Evolutionary conservation across 2,888 invertebrate species (phyloP).

Genomic region (Papilio protenor): DNA sequence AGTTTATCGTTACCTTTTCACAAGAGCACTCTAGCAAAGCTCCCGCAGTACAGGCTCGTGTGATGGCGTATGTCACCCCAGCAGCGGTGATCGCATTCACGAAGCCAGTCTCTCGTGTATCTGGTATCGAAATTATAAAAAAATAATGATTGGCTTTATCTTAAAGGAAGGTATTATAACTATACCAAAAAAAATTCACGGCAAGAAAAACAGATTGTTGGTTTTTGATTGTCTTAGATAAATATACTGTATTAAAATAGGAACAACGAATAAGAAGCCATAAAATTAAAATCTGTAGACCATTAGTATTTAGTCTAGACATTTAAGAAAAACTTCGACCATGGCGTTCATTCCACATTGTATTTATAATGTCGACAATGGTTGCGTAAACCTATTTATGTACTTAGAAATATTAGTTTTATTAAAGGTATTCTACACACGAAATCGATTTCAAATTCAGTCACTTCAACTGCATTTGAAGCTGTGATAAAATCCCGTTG

Average conservation of each 20-base stretch:
- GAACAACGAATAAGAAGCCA: neutral
- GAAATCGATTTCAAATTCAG: conserved; percentile 30
- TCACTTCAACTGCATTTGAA: conserved; percentile 12
- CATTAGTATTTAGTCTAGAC: neutral
- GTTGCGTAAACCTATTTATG: neutral
- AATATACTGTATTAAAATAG: neutral
- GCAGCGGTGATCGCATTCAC: conserved; percentile 96
- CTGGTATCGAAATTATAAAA: conserved; percentile 78
- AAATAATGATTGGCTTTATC: neutral
- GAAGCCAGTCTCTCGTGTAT: conserved; percentile 95
- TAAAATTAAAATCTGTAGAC: neutral
- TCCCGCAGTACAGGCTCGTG: conserved; percentile 94
- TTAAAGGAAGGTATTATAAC: neutral
- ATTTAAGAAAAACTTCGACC: neutral
- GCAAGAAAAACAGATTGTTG: neutral
- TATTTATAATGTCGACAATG: neutral
- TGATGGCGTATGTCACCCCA: conserved; percentile 94
- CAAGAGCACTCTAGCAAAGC: conserved; percentile 94
- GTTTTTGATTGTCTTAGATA: neutral
- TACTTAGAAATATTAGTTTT: conserved; percentile 1
- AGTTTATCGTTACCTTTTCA: conserved; percentile 84
- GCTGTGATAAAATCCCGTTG: conserved; percentile 20
- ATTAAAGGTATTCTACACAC: conserved; percentile 25
- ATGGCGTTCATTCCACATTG: neutral
- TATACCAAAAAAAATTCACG: neutral